Evolutionary conservation across 1,140 invertebrate genomes (phyloP), one percentile per base, ranked within the genome.

Genomic region (Metaphire vulgaris): DNA sequence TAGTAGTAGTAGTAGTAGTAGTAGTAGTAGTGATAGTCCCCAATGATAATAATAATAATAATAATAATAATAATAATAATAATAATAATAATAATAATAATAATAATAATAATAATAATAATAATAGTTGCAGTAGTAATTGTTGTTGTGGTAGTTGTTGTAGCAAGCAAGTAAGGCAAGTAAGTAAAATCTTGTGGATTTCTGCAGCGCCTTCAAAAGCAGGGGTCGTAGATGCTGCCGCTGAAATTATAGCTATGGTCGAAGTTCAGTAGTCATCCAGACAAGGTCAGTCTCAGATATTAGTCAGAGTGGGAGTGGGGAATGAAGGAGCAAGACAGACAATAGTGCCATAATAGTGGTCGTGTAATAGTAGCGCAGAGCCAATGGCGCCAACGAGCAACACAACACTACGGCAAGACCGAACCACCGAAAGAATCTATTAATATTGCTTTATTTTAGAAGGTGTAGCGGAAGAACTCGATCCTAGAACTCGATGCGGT

Each of bases 71-170:
- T 65, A 65, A 65, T 65, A 65, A 65, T 65, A 65, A 65, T 65
- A 15, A 26, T 65, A 65, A 65, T 65, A 65, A 26, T 65, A 65
- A 65, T 65, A 65, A 65, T 65, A 65, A 65, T 65, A 65, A 65
- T 65, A 65, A 65, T 15, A 65, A 65, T 65, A 65, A 65, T 65
- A 65, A 65, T n/a, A n/a, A n/a, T n/a, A n/a, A n/a, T n/a, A n/a
- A n/a, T n/a, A n/a, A n/a, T n/a, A n/a, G n/a, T n/a, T n/a, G n/a
- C n/a, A n/a, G n/a, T n/a, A n/a, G n/a, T n/a, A n/a, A n/a, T n/a
- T n/a, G n/a, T n/a, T n/a, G 14, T 26, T 65, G n/a, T n/a, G n/a
- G n/a, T n/a, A n/a, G n/a, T n/a, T n/a, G n/a, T n/a, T n/a, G n/a
- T n/a, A n/a, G n/a, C n/a, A n/a, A n/a, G n/a, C n/a, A n/a, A n/a